A percentile compares a stretch with the other conserved stretches of the same genome.
phyloP scores from a whole-genome alignment of 2,888 invertebrate genomes.

The Periphyllus acericola region DNA sequence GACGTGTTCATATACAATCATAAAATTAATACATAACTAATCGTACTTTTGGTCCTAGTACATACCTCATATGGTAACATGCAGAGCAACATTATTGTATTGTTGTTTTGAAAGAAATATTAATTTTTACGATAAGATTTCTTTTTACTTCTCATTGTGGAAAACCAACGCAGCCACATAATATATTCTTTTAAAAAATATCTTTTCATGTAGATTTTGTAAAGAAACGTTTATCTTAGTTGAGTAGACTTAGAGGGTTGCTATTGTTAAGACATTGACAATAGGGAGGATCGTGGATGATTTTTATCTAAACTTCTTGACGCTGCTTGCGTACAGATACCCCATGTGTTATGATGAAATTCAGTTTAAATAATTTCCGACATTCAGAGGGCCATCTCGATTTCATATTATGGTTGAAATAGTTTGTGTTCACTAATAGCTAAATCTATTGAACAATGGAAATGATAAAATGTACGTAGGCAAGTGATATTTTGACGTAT shows the following conservation, averaged over 20 bases:
- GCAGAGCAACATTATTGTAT: neutral
- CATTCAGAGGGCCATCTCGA: neutral
- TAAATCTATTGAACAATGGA: constrained; percentile 21
- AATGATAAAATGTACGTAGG: neutral
- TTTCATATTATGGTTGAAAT: neutral
- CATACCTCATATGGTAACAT: constrained; percentile 6
- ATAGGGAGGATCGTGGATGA: constrained; percentile 38
- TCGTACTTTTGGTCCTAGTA: constrained; percentile 11
- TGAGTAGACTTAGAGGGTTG: constrained; percentile 6
- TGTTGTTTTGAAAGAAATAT: constrained; percentile 40
- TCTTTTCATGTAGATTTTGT: neutral
- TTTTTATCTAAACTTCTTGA: constrained; percentile 50
- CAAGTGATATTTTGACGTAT: neutral
- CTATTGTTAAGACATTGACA: constrained; percentile 35
- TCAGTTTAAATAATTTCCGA: constrained; percentile 8
- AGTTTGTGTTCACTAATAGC: neutral
- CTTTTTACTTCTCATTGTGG: constrained; percentile 10
- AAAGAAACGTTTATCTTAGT: constrained; percentile 9
- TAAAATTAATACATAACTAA: constrained; percentile 17
- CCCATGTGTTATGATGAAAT: neutral
- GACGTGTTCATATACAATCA: constrained; percentile 30
- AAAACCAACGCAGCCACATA: neutral
- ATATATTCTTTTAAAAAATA: neutral
- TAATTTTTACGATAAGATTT: constrained; percentile 40
- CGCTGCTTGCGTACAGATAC: neutral